A percentile compares a stretch with the other conserved stretches of the same genome.
Evolutionary conservation across 2,113 vertebrate genomes (phyloP).

Genomic region (Microtus ochrogaster): DNA sequence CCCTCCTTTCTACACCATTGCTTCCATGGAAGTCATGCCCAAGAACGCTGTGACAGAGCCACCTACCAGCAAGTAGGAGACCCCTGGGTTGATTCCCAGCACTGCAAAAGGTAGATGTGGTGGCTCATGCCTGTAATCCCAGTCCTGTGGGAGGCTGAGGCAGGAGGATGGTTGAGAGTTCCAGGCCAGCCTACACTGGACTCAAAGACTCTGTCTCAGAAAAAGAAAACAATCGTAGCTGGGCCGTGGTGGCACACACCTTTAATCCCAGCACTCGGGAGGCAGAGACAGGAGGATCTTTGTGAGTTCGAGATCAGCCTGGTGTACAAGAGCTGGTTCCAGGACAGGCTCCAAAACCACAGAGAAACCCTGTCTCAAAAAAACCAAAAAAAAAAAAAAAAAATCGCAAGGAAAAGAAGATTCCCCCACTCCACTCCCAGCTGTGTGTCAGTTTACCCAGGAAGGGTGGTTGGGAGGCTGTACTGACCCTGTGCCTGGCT

Average conservation of each 20-base stretch:
- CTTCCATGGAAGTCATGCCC: too few relatives aligned
- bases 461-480: too few relatives aligned
- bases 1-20: neutral
- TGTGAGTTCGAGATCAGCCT: too few relatives aligned
- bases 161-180: neutral
- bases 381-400: too few relatives aligned
- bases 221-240: neutral
- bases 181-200: neutral
- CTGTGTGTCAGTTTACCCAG: neutral
- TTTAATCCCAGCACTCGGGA: too few relatives aligned
- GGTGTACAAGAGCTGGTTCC: too few relatives aligned
- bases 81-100: neutral
- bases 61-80: neutral
- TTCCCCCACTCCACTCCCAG: neutral
- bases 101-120: neutral
- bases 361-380: too few relatives aligned
- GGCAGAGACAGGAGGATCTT: too few relatives aligned
- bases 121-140: neutral
- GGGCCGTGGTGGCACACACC: too few relatives aligned
- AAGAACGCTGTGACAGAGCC: neutral
- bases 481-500: neutral
- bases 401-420: neutral
- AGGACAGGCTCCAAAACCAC: too few relatives aligned
- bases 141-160: neutral
- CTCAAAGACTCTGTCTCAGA: neutral